Base-by-base conservation (phyloP, 2,797 vertebrate genomes). In the Gymnodraco acuticeps region DNA sequence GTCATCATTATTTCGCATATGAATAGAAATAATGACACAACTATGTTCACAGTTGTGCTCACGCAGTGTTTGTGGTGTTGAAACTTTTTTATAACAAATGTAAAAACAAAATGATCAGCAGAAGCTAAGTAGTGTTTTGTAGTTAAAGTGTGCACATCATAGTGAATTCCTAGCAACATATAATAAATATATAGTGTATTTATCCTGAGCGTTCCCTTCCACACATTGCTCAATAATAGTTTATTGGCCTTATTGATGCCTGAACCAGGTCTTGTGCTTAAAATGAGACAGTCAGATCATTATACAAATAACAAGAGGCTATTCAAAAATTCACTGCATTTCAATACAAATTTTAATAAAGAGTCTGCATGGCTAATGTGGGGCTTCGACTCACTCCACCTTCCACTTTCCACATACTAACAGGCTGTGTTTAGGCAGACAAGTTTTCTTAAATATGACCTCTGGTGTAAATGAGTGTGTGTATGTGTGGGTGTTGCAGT, bases 11-110 rank as follows among this genome's bases (percentile, higher is more conserved):
- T 78, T 82, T 87, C 65, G 73, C 76, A 70, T 80, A 53, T 58
- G 59, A 81, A 84, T 72, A 75, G 64, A 88, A 82, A 72, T 79
- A 78, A 84, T 47, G 19, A 42, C 58, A 64, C 52, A 73, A 76
- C 59, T 53, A 31, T 42, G 46, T 23, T 69, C 62, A 7, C 66
- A 20, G 20, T 50, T 45, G 43, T 66, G 43, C 71, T 73, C 69
- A 73, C 65, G 70, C 33, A 42, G 48, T 23, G 66, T 75, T 62
- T 80, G 65, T 33, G 56, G 46, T 16, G 61, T 27, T 64, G 61
- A 81, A 70, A 77, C 17, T 27, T 69, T 71, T 41, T 53, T 74
- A 7, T 31, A 59, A 20, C n/a, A 58, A 63, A 61, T 27, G 10
- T 33, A 4, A 53, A 67, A 59, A 54, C 6, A 0, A 20, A 61